phyloP scores from a whole-genome alignment of 2,888 invertebrate species.

The Lycaena phlaeas region DNA sequence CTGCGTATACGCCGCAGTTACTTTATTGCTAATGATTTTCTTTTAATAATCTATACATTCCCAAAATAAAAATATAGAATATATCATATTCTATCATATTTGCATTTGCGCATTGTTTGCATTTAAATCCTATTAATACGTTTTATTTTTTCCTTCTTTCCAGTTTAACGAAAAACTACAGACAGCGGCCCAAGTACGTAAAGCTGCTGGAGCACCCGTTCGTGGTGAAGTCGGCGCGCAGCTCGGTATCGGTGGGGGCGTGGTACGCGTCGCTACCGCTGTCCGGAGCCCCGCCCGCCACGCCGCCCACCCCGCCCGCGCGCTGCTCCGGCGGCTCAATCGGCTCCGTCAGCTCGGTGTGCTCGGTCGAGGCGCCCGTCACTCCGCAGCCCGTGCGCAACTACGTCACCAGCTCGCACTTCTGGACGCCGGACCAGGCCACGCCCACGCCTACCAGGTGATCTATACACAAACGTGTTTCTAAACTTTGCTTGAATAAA shows the following conservation, averaged over 20 bases:
- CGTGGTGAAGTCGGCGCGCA: conserved; percentile 83
- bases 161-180: conserved; percentile 95
- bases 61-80: no score
- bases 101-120: no score
- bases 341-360: conserved; percentile 18
- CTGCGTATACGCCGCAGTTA: no score
- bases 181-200: conserved; percentile 93
- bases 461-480: conserved; percentile 8
- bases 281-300: conserved; percentile 46
- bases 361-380: conserved; percentile 22
- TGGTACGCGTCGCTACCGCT: conserved; percentile 81
- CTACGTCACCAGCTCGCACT: conserved; percentile 48
- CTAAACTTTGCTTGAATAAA: no score
- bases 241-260: conserved; percentile 81
- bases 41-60: no score
- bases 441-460: conserved; percentile 57
- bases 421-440: conserved; percentile 54
- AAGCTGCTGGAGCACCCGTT: conserved; percentile 91
- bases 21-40: no score
- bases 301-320: conserved; percentile 41
- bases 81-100: no score
- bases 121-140: neutral
- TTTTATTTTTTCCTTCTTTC: conserved; percentile 16
- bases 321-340: conserved; percentile 25
- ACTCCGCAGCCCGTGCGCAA: conserved; percentile 50